phyloP scores from a whole-genome alignment of 2,113 vertebrate genomes.

The Mustelus asterias region DNA sequence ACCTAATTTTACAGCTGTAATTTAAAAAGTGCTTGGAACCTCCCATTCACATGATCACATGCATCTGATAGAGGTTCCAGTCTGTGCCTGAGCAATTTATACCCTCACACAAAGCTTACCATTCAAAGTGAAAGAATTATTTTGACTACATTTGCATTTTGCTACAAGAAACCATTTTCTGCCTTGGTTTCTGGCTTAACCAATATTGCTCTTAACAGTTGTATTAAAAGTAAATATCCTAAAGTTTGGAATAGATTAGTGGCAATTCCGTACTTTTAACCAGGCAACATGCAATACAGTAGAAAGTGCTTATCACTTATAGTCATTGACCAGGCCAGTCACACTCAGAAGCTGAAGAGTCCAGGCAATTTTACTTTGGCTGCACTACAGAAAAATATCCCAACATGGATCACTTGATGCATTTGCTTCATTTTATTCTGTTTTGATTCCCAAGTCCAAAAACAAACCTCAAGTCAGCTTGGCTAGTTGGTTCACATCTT shows the following conservation, averaged over 20 bases:
- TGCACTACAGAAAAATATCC: neutral
- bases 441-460: neutral
- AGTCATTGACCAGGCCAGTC: neutral
- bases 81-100: neutral
- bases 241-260: neutral
- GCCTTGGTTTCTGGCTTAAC: neutral
- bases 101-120: neutral
- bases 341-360: neutral
- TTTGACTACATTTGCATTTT: conserved; percentile 1
- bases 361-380: neutral
- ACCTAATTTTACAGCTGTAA: neutral
- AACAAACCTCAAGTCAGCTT: neutral
- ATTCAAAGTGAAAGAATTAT: neutral
- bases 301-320: neutral
- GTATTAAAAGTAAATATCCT: neutral
- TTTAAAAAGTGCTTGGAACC: neutral
- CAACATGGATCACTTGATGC: neutral
- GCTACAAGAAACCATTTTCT: neutral
- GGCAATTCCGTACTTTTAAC: neutral
- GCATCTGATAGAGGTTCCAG: neutral
- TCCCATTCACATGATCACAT: neutral
- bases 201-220: neutral
- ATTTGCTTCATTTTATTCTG: neutral
- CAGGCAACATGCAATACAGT: neutral
- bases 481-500: neutral